Base-by-base conservation (phyloP, 2,888 invertebrate genomes). In the Odontocolon sp. region DNA sequence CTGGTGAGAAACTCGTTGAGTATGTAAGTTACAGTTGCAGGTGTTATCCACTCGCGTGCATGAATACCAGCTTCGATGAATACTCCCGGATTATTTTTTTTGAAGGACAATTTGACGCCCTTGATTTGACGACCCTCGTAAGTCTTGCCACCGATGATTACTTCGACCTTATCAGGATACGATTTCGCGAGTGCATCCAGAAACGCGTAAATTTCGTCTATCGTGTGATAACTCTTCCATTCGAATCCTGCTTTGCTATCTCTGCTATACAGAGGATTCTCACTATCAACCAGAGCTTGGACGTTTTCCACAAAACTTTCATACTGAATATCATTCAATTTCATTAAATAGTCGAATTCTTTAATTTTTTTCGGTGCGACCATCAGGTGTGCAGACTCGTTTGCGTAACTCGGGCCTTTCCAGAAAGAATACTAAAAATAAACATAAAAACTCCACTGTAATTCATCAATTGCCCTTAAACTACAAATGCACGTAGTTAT, bases 21-120 rank as follows among this genome's bases (percentile, higher is more conserved):
- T 1, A 95, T 90, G 81, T 93, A 95, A 0, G 94, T 93, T 0
- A 93, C 88, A 0, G 94, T 92, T 0, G 94, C 94, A 0, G 95
- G 93, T 0, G 93, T 92, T 3, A 95, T 92, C 95, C 95, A 97
- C 88, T 97, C 97, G 47, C 96, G 93, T 0, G 93, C 95, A 75
- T 95, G 93, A 82, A 95, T 95, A 42, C 92, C 92, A 75, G 85
- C 93, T 84, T 94, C 94, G 67, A 94, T 90, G 77, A 94, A 93
- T 64, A 94, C 91, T 0, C 91, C 93, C 9, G 92, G 93, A 80
- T 92, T 92, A 14, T 87, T 87, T 9, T 90, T 90, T 2, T 83
- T 83, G 68, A 91, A 90, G 71, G 92, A 90, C 87, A 92, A 91
- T 47, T 93, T 93, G 3, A 94, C 87, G 0, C 94, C 94, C 52